Base-by-base conservation (phyloP, 2,113 vertebrate species). In the Sander vitreus region DNA sequence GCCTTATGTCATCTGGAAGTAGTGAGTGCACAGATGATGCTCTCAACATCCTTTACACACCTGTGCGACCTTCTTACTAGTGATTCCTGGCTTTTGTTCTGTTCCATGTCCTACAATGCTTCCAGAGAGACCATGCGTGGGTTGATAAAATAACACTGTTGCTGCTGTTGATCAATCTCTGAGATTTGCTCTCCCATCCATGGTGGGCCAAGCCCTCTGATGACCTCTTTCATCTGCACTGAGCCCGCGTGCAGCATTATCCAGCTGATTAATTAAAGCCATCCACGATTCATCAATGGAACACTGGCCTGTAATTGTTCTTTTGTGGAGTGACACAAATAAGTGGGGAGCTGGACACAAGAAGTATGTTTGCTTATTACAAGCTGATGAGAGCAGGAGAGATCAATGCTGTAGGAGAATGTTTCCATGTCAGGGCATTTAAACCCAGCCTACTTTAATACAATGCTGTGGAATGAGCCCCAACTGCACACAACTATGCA, bases 211-310 rank as follows among this genome's bases (percentile, higher is more conserved):
- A 54, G 54, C 23, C 54, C 83, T 25, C 64, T 69, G 55, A 0
- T 84, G 85, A 85, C 79, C 88, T 63, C 72, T 76, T 58, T 75
- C 66, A 84, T 74, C 77, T 33, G 5, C 77, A 19, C 70, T 48
- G 57, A 48, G 74, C 47, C 55, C 63, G 48, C 67, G 70, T 25
- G 64, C 58, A 18, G 58, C 73, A 70, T 90, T 81, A 92, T 86
- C 82, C 64, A 5, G 48, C 83, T 76, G 86, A 88, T 91, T 88
- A 87, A 93, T 93, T 81, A 88, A 89, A 88, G 25, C 36, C 57
- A 12, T 63, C 67, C 82, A 1, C 27, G 6, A 83, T 81, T 86
- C 75, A 85, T 89, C 89, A 89, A 36, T 65, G 81, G 81, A 91
- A 83, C 87, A 59, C 45, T 39, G 85, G 76, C 51, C 57, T 62